Percentiles rank a stretch among this genome's conserved stretches.
phyloP scores from a whole-genome alignment of 2,797 vertebrate genomes.

The Scyliorhinus canicula region DNA sequence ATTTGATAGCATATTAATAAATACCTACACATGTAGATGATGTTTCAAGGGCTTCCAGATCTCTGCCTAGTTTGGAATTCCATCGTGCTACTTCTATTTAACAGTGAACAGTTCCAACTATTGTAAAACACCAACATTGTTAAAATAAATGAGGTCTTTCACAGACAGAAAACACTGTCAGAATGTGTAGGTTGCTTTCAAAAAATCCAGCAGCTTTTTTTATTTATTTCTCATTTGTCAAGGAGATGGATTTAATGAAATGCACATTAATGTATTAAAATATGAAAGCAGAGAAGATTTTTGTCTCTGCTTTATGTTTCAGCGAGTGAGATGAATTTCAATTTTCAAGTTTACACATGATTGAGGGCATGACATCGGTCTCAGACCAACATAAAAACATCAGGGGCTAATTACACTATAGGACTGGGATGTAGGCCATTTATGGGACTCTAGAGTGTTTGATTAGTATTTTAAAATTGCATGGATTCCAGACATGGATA shows the following conservation, averaged over 20 bases:
- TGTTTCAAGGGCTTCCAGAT: not conserved
- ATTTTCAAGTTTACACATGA: not conserved
- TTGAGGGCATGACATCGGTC: not conserved
- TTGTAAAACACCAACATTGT: not conserved
- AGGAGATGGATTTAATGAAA: not conserved
- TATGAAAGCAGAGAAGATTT: not conserved
- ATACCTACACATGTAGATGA: too few relatives aligned
- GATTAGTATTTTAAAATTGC: constrained; percentile 1
- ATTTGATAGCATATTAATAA: not conserved
- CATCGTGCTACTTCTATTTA: not conserved
- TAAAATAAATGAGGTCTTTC: not conserved
- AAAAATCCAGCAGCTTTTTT: not conserved
- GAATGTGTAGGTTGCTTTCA: too few relatives aligned
- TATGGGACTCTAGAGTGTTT: not conserved
- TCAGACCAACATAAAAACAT: not conserved
- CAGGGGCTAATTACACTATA: too few relatives aligned
- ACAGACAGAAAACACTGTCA: not conserved
- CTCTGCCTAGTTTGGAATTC: not conserved
- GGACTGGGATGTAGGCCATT: not conserved
- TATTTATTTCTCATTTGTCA: not conserved
- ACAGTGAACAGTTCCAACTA: not conserved
- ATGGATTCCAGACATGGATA: not conserved
- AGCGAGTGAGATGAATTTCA: not conserved
- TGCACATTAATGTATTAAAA: not conserved
- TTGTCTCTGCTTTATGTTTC: not conserved